Base-by-base conservation (phyloP, 2,888 invertebrate genomes). In the Hyposoter dolosus region DNA sequence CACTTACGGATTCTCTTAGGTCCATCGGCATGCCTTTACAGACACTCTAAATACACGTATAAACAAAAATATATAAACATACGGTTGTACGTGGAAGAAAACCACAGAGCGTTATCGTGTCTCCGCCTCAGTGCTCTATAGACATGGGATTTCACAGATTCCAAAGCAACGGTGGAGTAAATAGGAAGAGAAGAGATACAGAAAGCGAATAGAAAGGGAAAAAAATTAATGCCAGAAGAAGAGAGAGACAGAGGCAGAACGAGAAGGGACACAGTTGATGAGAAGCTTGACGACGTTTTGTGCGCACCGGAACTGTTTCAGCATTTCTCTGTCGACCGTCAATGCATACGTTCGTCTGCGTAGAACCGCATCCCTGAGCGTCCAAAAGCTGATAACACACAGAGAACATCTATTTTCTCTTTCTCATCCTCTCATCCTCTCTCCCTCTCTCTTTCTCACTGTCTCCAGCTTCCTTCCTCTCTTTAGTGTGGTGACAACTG, bases 161-260 rank as follows among this genome's bases (percentile, higher is more conserved):
- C 86, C 82, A 60, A 75, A 68, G 69, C 40, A 63, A 80, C 69
- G 82, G 72, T 56, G n/a, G 15, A 79, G 10, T 32, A 15, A 43
- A 76, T 53, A 53, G 17, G 19, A 78, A 23, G 50, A 15, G 56
- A 35, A 71, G 19, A 65, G 66, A 82, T 69, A 65, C 45, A 83
- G 75, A 81, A 66, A 86, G 83, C 84, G 72, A 85, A 83, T 28
- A 28, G 5, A 28, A 28, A 5, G 28, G 28, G 15, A 77, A 65
- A 65, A 85, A 71, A 82, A 68, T 84, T 80, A 84, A 83, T 84
- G 75, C 83, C 81, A 86, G 80, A 71, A 80, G 81, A 35, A 35
- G 35, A 35, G 82, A 82, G 82, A 87, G 85, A 74, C 76, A 23
- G 56, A 56, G 56, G 28, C 6, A 28, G 60, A 28, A 28, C 4